phyloP scores from a whole-genome alignment of 1,140 invertebrate genomes.

The Dendroctonus valens region DNA sequence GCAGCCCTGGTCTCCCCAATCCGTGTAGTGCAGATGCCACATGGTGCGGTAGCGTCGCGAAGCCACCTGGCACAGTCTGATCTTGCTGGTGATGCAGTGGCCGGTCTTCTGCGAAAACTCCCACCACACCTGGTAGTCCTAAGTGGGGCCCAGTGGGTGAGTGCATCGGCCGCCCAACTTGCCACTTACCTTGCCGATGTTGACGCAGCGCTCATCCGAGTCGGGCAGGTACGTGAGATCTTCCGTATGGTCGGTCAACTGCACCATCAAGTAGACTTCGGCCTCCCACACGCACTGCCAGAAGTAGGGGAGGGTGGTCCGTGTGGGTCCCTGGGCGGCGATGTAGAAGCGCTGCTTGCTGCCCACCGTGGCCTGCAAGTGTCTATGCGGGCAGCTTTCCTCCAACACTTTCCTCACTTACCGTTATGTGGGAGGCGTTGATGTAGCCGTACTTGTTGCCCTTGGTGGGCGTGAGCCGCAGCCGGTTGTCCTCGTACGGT shows the following conservation, averaged over 20 bases:
- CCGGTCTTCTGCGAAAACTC: conserved; percentile 63
- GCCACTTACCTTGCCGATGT: conserved; percentile 56
- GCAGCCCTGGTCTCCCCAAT: conserved; percentile 71
- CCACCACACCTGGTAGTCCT: conserved; percentile 68
- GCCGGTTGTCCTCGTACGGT: conserved; percentile 86
- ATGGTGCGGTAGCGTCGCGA: conserved; percentile 62
- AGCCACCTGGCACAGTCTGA: conserved; percentile 57
- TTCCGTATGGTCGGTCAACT: conserved; percentile 69
- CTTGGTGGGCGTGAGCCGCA: conserved; percentile 72
- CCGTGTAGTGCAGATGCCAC: conserved; percentile 80
- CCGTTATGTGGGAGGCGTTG: conserved; percentile 85
- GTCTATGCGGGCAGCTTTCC: neutral
- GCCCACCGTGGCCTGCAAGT: conserved; percentile 64
- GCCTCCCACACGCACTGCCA: conserved; percentile 90
- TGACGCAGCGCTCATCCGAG: conserved; percentile 53
- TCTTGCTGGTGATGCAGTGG: conserved; percentile 60
- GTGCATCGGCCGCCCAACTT: neutral
- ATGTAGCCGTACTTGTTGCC: conserved; percentile 84
- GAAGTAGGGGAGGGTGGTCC: conserved; percentile 62
- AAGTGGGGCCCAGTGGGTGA: neutral
- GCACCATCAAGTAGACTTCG: conserved; percentile 75
- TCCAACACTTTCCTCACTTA: conserved; percentile 45
- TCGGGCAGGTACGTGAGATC: conserved; percentile 61
- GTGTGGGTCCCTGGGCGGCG: conserved; percentile 72
- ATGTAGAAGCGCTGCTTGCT: conserved; percentile 80